Conservation (phyloP, 1,140 invertebrate genomes). For the Protaetia brevitarsis region DNA sequence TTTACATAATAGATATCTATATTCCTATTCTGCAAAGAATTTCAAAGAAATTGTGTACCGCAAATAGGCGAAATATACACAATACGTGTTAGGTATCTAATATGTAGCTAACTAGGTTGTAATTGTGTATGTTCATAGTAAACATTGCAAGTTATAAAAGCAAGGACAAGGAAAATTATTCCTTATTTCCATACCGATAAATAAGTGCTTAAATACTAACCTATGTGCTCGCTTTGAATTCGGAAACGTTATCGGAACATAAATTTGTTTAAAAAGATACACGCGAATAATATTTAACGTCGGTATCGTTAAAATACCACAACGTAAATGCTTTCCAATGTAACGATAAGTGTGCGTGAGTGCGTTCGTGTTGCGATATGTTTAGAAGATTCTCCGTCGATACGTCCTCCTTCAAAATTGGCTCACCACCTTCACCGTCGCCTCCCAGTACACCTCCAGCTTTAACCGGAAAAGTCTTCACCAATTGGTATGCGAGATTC, state of each 20-base stretch:
- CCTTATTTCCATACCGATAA: too few species aligned
- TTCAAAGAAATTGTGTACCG: too few species aligned
- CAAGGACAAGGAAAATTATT: background rate
- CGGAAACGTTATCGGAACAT: background rate
- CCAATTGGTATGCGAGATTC: conserved; percentile 53
- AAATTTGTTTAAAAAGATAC: background rate
- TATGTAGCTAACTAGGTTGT: too few species aligned
- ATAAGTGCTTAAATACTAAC: background rate
- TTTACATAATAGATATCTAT: too few species aligned
- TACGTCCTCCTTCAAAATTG: background rate
- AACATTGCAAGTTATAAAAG: too few species aligned
- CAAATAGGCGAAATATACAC: too few species aligned
- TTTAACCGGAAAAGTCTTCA: conserved; percentile 40
- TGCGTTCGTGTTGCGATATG: conserved; percentile 23
- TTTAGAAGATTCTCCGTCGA: conserved; percentile 33
- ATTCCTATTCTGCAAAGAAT: too few species aligned
- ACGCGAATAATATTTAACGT: background rate
- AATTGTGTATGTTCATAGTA: too few species aligned
- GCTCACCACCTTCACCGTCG: conserved; percentile 34
- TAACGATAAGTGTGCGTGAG: background rate
- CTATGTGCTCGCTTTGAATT: background rate
- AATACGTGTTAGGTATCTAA: too few species aligned
- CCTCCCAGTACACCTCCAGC: conserved; percentile 47
- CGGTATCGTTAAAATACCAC: background rate
- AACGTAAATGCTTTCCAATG: background rate